Percentiles rank a stretch among this genome's conserved stretches.
phyloP scores from a whole-genome alignment of 2,888 invertebrate genomes.

The Dorcus hopei region DNA sequence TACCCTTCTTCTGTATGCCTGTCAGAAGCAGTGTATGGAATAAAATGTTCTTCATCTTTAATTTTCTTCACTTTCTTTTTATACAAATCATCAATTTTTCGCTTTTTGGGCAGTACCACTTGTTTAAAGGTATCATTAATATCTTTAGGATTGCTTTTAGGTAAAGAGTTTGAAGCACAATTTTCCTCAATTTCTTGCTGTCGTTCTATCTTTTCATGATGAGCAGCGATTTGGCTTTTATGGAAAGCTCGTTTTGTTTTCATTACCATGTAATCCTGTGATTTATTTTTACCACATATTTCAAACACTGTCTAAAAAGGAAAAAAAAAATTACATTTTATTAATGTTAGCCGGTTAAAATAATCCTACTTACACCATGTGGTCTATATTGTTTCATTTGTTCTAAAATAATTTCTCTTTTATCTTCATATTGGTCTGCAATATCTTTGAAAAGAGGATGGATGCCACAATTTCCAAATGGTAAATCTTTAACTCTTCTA shows the following conservation, averaged over 20 bases:
- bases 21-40: slow-evolving; percentile 82
- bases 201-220: slow-evolving; percentile 47
- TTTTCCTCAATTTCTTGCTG: slow-evolving; percentile 35
- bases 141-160: slow-evolving; percentile 53
- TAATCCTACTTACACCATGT: slow-evolving; percentile 58
- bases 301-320: slow-evolving; percentile 85
- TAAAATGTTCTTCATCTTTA: slow-evolving; percentile 77
- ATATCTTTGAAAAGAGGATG: slow-evolving; percentile 62
- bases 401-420: slow-evolving; percentile 53
- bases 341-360: no score
- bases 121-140: slow-evolving; percentile 57
- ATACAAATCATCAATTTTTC: slow-evolving; percentile 57
- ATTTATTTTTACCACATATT: slow-evolving; percentile 76
- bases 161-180: slow-evolving; percentile 36
- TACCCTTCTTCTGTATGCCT: slow-evolving; percentile 81
- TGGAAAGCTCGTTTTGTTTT: slow-evolving; percentile 79
- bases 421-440: slow-evolving; percentile 41
- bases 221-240: slow-evolving; percentile 55
- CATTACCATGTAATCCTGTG: slow-evolving; percentile 79
- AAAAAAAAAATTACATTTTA: slow-evolving; percentile 23
- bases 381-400: slow-evolving; percentile 75
- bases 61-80: slow-evolving; percentile 56
- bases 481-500: slow-evolving; percentile 73
- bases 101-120: slow-evolving; percentile 55
- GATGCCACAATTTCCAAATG: slow-evolving; percentile 55